Evolutionary conservation across 1,140 invertebrate genomes (phyloP).

Genomic region (Drosophila asahinai): DNA sequence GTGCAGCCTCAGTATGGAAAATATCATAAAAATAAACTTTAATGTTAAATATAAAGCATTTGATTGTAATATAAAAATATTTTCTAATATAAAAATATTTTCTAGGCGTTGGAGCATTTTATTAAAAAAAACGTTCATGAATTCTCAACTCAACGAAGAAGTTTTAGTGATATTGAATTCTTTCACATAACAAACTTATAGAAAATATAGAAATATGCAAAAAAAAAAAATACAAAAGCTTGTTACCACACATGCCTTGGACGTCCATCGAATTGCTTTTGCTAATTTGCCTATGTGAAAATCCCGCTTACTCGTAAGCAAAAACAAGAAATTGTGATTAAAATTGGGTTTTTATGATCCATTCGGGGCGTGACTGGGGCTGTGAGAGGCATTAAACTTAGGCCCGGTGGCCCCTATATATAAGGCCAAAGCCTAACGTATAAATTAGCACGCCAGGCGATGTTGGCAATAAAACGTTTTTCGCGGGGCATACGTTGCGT

Average conservation of each 20-base stretch:
- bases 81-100: no score
- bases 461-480: constrained; percentile 72
- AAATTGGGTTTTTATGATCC: constrained; percentile 77
- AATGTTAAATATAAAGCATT: no score
- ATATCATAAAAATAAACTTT: not conserved
- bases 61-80: no score
- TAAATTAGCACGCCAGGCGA: constrained; percentile 72
- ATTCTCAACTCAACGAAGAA: not conserved
- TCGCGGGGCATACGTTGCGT: constrained; percentile 57
- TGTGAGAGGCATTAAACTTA: constrained; percentile 53
- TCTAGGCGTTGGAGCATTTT: no score
- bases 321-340: constrained; percentile 71
- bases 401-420: constrained; percentile 4
- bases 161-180: not conserved
- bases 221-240: not conserved
- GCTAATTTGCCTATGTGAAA: constrained; percentile 51
- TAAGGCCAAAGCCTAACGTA: constrained; percentile 45
- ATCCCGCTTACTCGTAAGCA: constrained; percentile 31
- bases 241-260: not conserved
- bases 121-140: no score
- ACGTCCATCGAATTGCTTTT: constrained; percentile 17
- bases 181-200: no score
- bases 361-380: constrained; percentile 65
- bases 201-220: not conserved
- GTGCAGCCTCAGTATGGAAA: not conserved